These are phyloP conservation scores for Cephalopholis sonnerati DNA, from an alignment of 2,113 vertebrate genomes.

Conservation along the genomic window DNA sequence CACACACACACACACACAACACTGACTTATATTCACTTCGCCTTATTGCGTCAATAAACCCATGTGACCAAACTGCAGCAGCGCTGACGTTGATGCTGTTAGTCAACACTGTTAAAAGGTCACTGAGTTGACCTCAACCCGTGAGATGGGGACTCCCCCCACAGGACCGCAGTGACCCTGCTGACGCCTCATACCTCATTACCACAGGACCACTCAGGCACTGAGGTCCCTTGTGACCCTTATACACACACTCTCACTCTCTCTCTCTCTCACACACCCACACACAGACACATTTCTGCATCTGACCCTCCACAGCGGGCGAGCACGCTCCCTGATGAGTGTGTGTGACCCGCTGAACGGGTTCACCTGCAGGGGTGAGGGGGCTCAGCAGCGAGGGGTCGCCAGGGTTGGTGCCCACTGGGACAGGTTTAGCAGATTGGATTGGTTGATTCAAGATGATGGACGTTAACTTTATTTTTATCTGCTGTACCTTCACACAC, in stretches of 20 bases:
- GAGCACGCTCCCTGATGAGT: slow-evolving; percentile 1
- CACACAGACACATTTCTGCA: not conserved
- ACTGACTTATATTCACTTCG: not conserved
- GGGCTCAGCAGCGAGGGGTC: slow-evolving; percentile 12
- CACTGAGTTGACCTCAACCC: slow-evolving; percentile 3
- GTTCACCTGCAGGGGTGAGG: slow-evolving; percentile 2
- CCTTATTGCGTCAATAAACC: not conserved
- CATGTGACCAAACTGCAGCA: not conserved
- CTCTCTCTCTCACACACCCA: not conserved
- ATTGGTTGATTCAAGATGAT: not conserved
- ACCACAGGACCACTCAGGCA: slow-evolving; percentile 4
- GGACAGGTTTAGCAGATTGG: not conserved
- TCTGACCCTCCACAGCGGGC: slow-evolving; percentile 35
- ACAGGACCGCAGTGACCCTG: not conserved
- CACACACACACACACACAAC: slow-evolving; percentile 1
- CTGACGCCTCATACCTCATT: slow-evolving; percentile 31
- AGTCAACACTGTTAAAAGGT: slow-evolving; percentile 12
- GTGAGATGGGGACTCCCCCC: too few relatives aligned
- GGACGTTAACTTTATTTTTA: not conserved
- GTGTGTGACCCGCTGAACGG: slow-evolving; percentile 17
- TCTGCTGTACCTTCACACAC: not conserved
- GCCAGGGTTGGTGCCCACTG: not conserved
- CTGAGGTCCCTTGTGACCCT: slow-evolving; percentile 19
- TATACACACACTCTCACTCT: not conserved
- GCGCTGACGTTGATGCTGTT: slow-evolving; percentile 9